Evolutionary conservation across 2,113 vertebrate species (phyloP).

Genomic region (Lota lota): DNA sequence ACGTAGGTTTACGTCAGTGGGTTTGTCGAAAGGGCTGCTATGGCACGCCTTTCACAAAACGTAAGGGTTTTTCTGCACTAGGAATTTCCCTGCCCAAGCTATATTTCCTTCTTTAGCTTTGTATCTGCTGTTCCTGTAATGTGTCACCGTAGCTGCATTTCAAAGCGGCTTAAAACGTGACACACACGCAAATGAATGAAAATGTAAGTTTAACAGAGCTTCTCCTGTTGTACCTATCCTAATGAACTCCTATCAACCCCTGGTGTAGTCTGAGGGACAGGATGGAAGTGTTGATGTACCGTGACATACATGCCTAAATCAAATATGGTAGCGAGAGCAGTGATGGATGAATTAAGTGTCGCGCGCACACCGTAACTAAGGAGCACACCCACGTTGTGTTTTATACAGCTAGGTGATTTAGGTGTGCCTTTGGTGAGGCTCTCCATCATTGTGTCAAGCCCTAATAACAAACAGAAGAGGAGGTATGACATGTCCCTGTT

Average conservation of each 20-base stretch:
- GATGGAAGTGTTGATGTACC: background rate
- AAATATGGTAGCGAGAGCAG: background rate
- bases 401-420: background rate
- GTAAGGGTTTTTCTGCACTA: conserved; percentile 43
- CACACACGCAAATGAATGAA: too few species aligned
- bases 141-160: background rate
- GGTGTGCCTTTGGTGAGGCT: background rate
- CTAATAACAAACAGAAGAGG: conserved; percentile 1
- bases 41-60: conserved; percentile 40
- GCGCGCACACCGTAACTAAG: background rate
- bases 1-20: conserved; percentile 25
- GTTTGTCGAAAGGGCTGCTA: conserved; percentile 29
- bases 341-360: too few species aligned
- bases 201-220: too few species aligned
- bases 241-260: background rate
- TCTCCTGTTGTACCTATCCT: background rate
- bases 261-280: background rate
- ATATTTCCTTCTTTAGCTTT: conserved; percentile 25
- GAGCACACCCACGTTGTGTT: background rate
- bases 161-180: background rate
- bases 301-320: background rate
- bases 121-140: background rate
- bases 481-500: too few species aligned
- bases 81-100: conserved; percentile 32
- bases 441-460: background rate